Evolutionary conservation across 1,140 invertebrate species (phyloP).

Genomic region (Amphibalanus amphitrite): DNA sequence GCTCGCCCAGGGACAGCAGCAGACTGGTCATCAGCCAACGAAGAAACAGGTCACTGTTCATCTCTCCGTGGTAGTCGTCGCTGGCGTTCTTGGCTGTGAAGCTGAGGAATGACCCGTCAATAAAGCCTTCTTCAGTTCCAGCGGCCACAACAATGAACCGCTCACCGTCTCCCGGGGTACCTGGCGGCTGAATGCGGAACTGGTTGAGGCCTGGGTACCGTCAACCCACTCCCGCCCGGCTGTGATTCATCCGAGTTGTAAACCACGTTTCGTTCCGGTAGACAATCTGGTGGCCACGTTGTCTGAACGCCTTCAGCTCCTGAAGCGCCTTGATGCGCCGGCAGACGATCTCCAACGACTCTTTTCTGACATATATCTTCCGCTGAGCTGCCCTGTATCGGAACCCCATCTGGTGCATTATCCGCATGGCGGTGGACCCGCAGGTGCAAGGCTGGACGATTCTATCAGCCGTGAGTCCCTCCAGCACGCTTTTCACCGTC

Average conservation of each 20-base stretch:
- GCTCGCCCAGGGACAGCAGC: constrained; percentile 8
- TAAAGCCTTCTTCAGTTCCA: constrained; percentile 7
- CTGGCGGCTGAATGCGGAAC: constrained; percentile 1
- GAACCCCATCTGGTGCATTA: too few relatives aligned
- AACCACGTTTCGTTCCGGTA: constrained; percentile 7
- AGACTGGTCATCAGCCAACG: not conserved
- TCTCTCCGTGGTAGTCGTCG: constrained; percentile 8
- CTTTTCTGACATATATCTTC: constrained; percentile 8
- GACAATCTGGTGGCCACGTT: constrained; percentile 3
- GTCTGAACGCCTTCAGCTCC: not conserved
- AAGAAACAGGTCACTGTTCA: too few relatives aligned
- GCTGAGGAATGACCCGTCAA: not conserved
- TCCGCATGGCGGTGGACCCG: too few relatives aligned
- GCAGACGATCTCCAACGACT: constrained; percentile 8
- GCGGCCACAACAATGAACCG: constrained; percentile 2
- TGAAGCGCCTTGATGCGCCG: constrained; percentile 4
- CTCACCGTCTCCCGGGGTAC: constrained; percentile 4
- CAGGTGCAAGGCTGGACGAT: too few relatives aligned
- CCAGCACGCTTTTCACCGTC: too few relatives aligned
- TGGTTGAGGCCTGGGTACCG: constrained; percentile 6
- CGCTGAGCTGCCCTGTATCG: constrained; percentile 4
- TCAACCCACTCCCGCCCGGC: constrained; percentile 8
- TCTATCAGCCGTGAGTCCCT: too few relatives aligned
- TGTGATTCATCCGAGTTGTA: constrained; percentile 4
- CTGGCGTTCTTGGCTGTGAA: not conserved